A percentile compares a stretch with the other conserved stretches of the same genome.
Evolutionary conservation across 2,888 invertebrate species (phyloP).

Genomic region (Malthinus flaveolus): DNA sequence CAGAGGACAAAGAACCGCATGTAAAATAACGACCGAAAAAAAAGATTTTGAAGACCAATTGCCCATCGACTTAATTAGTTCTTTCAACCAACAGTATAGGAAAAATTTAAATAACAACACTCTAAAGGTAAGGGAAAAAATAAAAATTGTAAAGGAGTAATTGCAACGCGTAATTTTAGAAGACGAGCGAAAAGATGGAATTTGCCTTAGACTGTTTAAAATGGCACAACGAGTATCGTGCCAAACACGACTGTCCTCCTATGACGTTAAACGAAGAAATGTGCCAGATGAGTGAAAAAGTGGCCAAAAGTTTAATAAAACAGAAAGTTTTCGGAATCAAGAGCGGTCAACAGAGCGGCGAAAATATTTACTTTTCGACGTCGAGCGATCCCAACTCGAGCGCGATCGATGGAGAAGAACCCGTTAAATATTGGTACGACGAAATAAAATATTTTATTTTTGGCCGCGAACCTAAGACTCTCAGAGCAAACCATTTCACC

Average conservation of each 20-base stretch:
- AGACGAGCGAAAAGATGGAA: slow-evolving; percentile 41
- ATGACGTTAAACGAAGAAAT: slow-evolving; percentile 60
- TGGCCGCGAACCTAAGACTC: slow-evolving; percentile 66
- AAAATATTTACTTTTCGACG: slow-evolving; percentile 73
- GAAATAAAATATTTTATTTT: slow-evolving; percentile 73
- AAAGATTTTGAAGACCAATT: slow-evolving; percentile 56
- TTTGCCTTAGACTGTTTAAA: slow-evolving; percentile 57
- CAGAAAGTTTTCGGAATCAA: slow-evolving; percentile 61
- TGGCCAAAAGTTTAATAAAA: slow-evolving; percentile 59
- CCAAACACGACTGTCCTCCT: slow-evolving; percentile 60
- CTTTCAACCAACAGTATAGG: slow-evolving; percentile 37
- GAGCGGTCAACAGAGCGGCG: slow-evolving; percentile 61
- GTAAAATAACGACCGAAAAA: slow-evolving; percentile 66
- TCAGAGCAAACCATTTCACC: slow-evolving; percentile 70
- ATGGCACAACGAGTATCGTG: slow-evolving; percentile 63
- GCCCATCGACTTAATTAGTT: slow-evolving; percentile 47
- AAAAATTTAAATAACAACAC: slow-evolving; percentile 36
- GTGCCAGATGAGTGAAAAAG: slow-evolving; percentile 58
- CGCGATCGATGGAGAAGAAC: slow-evolving; percentile 65
- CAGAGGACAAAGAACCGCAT: slow-evolving; percentile 64
- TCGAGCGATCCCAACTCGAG: slow-evolving; percentile 67
- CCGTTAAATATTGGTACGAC: slow-evolving; percentile 76
- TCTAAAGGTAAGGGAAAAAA: slow-evolving; percentile 9
- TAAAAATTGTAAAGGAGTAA: neutral
- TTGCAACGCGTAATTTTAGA: slow-evolving; percentile 36